phyloP scores from a whole-genome alignment of 2,113 vertebrate genomes.

The Rattus rattus region DNA sequence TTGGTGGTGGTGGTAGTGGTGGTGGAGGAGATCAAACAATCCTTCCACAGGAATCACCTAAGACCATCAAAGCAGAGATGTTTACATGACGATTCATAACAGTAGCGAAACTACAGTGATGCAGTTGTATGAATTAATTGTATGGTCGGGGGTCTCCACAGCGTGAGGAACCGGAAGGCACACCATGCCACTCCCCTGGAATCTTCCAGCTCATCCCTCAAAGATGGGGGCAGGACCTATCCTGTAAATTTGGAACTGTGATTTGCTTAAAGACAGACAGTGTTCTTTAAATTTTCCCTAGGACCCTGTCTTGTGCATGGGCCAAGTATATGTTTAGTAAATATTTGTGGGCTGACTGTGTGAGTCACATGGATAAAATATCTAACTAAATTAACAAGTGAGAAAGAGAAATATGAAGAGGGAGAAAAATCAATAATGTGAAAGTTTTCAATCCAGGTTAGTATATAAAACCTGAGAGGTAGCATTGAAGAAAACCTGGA shows the following conservation, averaged over 20 bases:
- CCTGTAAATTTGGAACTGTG: not conserved
- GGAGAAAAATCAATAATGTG: not conserved
- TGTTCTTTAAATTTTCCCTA: not conserved
- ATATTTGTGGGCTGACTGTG: not conserved
- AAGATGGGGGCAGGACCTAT: not conserved
- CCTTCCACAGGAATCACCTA: not conserved
- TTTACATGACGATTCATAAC: not conserved
- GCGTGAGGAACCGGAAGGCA: not conserved
- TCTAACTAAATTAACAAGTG: not conserved
- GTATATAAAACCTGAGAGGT: not conserved
- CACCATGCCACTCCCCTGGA: too few relatives aligned
- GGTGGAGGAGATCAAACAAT: not conserved
- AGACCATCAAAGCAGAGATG: too few relatives aligned
- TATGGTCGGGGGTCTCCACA: not conserved
- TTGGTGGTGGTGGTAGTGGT: too few relatives aligned
- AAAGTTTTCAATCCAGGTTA: not conserved
- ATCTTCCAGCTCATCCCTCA: not conserved
- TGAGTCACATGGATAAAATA: not conserved
- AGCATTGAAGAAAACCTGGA: not conserved
- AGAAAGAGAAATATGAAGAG: constrained; percentile 28
- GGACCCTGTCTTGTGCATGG: not conserved
- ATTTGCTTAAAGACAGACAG: not conserved
- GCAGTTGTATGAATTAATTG: not conserved
- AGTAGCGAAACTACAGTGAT: not conserved
- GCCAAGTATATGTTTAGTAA: not conserved